phyloP scores from a whole-genome alignment of 2,888 invertebrate genomes.

The Cynaeus angustus region DNA sequence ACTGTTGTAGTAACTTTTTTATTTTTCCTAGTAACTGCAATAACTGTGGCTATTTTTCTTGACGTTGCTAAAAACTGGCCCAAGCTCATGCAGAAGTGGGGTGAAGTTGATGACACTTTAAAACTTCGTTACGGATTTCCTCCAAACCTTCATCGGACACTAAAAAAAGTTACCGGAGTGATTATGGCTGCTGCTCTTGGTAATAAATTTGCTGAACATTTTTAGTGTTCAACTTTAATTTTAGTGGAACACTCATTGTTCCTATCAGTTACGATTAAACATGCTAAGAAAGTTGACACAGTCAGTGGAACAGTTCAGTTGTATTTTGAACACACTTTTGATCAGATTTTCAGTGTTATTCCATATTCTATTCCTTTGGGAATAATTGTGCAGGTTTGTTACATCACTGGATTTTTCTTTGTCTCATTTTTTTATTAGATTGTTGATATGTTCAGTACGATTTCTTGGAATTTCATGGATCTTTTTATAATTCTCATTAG shows the following conservation, averaged over 20 bases:
- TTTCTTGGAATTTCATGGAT: conserved; percentile 83
- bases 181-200: conserved; percentile 66
- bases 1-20: conserved; percentile 69
- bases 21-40: conserved; percentile 75
- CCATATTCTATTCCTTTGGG: conserved; percentile 44
- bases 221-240: not conserved
- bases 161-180: conserved; percentile 66
- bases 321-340: conserved; percentile 42
- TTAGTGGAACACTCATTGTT: conserved; percentile 61
- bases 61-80: conserved; percentile 72
- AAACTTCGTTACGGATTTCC: conserved; percentile 59
- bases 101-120: conserved; percentile 68
- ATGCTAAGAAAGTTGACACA: not conserved
- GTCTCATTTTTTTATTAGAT: conserved; percentile 4
- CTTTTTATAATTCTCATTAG: conserved; percentile 81
- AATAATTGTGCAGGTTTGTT: conserved; percentile 48
- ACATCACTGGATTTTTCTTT: conserved; percentile 1
- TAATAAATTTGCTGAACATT: not conserved
- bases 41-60: conserved; percentile 74
- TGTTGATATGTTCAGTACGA: conserved; percentile 76
- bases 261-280: conserved; percentile 5
- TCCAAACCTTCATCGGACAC: conserved; percentile 58
- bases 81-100: conserved; percentile 68
- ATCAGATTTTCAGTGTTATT: conserved; percentile 44
- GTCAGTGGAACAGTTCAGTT: conserved; percentile 11